These are phyloP conservation scores for Resseliella maxima DNA, from an alignment of 2,888 invertebrate species.

Conservation along the genomic window DNA sequence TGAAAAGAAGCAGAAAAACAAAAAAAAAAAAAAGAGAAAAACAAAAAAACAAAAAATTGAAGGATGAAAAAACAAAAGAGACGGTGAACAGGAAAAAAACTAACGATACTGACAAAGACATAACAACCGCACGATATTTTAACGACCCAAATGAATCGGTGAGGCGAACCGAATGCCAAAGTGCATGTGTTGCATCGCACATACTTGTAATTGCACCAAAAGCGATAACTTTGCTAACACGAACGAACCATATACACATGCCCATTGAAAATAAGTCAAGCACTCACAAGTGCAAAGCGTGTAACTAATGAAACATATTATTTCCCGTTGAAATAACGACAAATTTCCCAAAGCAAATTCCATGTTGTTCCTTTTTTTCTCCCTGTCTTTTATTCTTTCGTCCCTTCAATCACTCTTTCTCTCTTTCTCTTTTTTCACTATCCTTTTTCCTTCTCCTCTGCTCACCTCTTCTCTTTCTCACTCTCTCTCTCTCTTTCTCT, in stretches of 20 bases:
- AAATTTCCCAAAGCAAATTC: slow-evolving; percentile 48
- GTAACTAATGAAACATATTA: slow-evolving; percentile 46
- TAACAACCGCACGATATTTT: slow-evolving; percentile 45
- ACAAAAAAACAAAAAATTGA: neutral
- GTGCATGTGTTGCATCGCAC: slow-evolving; percentile 42
- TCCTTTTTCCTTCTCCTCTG: too few relatives aligned
- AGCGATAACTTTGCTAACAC: neutral
- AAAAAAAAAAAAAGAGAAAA: neutral
- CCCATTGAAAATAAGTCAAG: slow-evolving; percentile 49
- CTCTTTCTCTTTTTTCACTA: neutral
- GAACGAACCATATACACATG: neutral
- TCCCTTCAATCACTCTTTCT: too few relatives aligned
- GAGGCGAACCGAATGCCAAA: slow-evolving; percentile 23
- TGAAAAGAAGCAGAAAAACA: too few relatives aligned
- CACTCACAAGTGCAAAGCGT: slow-evolving; percentile 23
- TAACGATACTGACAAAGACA: slow-evolving; percentile 51
- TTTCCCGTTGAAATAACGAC: slow-evolving; percentile 39
- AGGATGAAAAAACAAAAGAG: neutral
- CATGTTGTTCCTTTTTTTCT: neutral
- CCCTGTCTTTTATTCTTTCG: neutral
- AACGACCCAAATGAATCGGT: slow-evolving; percentile 20
- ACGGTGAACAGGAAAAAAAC: too few relatives aligned
- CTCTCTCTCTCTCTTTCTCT: neutral
- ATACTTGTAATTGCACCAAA: slow-evolving; percentile 35
- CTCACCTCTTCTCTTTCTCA: neutral